Evolutionary conservation across 2,888 invertebrate genomes (phyloP), one percentile per base, ranked within the genome.

Genomic region (Dexiosoma caninum): DNA sequence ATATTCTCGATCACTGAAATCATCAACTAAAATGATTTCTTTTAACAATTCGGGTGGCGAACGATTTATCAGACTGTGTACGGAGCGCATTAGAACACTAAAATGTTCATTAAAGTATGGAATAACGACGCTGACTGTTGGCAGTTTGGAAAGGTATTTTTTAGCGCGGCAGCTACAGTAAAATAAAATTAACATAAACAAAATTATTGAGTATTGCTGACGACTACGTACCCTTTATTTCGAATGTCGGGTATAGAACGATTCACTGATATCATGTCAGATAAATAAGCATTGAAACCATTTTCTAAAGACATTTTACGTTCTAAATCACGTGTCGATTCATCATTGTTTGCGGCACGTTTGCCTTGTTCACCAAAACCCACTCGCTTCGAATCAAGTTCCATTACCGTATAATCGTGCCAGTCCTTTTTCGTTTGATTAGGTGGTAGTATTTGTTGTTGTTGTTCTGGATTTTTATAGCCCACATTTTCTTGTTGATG

Each of bases 81-180:
- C 96, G 46, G 95, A 97, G 84, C 95, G 91, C 66, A 98, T 91
- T 53, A 98, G 90, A 0, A 97, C 97, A 57, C 95, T 94, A 92
- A 96, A 95, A 88, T 98, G 97, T 88, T 98, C 98, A 86, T 98
- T 97, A 89, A 97, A 97, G 87, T 97, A 98, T 2, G 98, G 97
- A 19, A 98, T 95, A 62, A 98, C 94, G 9, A 98, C 94, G 88
- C 96, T 97, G 3, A 96, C 96, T 0, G 94, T 93, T 0, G 96
- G 96, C 90, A 90, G 80, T 55, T 88, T 85, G 2, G 82, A 80
- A 2, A 87, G 79, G 77, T 90, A 90, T 40, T 82, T 81, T 70
- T 89, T 89, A 3, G 71, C 80, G 37, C 78, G 86, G 30, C 90
- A 90, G 3, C 89, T 89, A 40, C 8, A 69, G 59, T 21, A 14